Base-by-base conservation (phyloP, 2,113 vertebrate genomes). In the Aptenodytes patagonicus region DNA sequence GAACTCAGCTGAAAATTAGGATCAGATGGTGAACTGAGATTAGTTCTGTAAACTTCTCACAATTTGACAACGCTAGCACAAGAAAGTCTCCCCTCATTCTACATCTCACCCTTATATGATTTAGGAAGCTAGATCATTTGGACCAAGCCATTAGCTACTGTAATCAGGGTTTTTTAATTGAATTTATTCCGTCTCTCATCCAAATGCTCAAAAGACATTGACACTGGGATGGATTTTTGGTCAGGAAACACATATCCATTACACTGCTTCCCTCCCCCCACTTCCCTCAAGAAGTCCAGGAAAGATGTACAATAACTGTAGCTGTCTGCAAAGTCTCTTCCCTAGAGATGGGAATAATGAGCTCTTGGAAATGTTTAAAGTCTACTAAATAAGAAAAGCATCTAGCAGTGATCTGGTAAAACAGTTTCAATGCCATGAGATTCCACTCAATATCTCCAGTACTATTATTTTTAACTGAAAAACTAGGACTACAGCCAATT, bases 401-500 rank as follows among this genome's bases (percentile, higher is more conserved):
- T 98, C 91, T 90, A 95, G 88, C 75, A 96, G 71, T 80, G 89
- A 96, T 89, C 95, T 95, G 91, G 83, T 95, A 95, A 96, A 97
- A 90, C 60, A 92, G 75, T 97, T 97, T 95, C 92, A 94, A 90
- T 88, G 83, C 79, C 91, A 95, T 91, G 51, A 95, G 65, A 97
- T 92, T 97, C 54, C 65, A 94, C 26, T 96, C 81, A 83, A 1
- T 96, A 95, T 96, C 89, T 97, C 92, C 80, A 94, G 55, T 73
- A 91, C 96, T 97, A 97, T 96, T 97, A 94, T 95, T 98, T 97
- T 97, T 95, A 96, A 97, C 90, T 78, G 36, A 93, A 97, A 92
- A 97, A 83, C 89, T 87, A 97, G 94, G 92, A 94, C 46, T 73
- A 24, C 55, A 77, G 95, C 91, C 93, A 97, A 93, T 81, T 89